phyloP scores from a whole-genome alignment of 2,113 vertebrate species.

The Poeciliopsis occidentalis region DNA sequence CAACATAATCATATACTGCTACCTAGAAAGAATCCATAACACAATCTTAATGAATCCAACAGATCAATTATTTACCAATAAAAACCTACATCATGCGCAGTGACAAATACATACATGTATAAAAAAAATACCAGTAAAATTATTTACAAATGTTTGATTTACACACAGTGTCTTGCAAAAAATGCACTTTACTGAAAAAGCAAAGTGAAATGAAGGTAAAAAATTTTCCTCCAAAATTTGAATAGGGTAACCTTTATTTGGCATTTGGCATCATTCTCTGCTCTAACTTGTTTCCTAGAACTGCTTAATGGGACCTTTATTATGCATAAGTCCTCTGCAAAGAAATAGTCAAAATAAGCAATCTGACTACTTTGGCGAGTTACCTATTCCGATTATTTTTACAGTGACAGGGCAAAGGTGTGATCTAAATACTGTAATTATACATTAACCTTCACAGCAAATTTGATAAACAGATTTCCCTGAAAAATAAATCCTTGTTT shows the following conservation, averaged over 20 bases:
- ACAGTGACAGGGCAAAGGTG: conserved; percentile 26
- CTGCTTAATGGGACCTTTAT: neutral
- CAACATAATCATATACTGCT: conserved; percentile 15
- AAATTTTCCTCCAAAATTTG: too few relatives aligned
- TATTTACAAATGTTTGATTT: too few relatives aligned
- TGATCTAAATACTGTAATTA: conserved; percentile 14
- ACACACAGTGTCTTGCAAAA: neutral
- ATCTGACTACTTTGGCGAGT: neutral
- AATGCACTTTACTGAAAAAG: too few relatives aligned
- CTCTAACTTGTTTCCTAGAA: neutral
- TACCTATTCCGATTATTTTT: conserved; percentile 8
- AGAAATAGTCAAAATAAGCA: conserved; percentile 2
- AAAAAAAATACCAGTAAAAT: neutral
- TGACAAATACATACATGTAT: neutral
- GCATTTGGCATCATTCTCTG: too few relatives aligned
- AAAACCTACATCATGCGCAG: neutral
- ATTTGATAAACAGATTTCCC: conserved; percentile 46
- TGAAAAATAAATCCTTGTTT: conserved; percentile 22
- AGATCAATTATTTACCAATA: neutral
- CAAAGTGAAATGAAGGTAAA: too few relatives aligned
- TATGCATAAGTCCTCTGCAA: neutral
- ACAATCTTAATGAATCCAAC: neutral
- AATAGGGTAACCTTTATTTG: too few relatives aligned
- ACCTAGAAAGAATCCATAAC: conserved; percentile 30
- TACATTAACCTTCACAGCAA: conserved; percentile 43